Base-by-base conservation (phyloP, 2,797 vertebrate genomes). In the Columba guinea region DNA sequence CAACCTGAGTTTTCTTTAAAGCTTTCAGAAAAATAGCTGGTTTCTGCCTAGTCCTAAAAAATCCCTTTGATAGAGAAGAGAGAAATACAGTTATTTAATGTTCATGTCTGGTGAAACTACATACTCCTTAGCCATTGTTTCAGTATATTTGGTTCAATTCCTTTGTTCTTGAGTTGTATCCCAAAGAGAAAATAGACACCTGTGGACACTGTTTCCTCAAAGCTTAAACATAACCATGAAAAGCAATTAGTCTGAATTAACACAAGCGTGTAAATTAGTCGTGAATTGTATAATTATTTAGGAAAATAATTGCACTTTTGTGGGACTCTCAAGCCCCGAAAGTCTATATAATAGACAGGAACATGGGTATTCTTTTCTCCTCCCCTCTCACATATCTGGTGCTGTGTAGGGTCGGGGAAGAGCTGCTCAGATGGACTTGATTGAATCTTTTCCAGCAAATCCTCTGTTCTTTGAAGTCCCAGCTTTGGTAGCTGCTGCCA, bases 381-480 rank as follows among this genome's bases (percentile, higher is more conserved):
- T 90, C 5, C 10, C 2, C 46, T 84, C 28, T 78, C 0, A 0
- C 6, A 1, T 35, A 39, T 15, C 69, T 93, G 77, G 9, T 53
- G 64, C 64, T 68, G 24, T 2, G 0, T 23, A 59, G 39, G 63
- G 37, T 91, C 44, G 82, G 26, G 35, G 24, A 68, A 65, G 65
- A 79, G 39, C 49, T 82, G 12, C 65, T 93, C 63, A 22, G 32
- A 52, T 49, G 70, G 85, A 58, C 85, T 84, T 46, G 13, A 11
- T 16, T 84, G 63, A 84, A 35, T 48, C 24, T 94, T 84, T 73
- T 92, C 89, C 80, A 86, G 62, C n/a, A 71, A 75, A 81, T 39
- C 52, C 51, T 91, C 62, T 69, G 10, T 67, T 84, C 91, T 96
- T 94, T 95, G 80, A 96, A 96, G 85, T 87, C 49, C 35, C 64